phyloP scores from a whole-genome alignment of 2,797 vertebrate species.

The Poecilia wingei region DNA sequence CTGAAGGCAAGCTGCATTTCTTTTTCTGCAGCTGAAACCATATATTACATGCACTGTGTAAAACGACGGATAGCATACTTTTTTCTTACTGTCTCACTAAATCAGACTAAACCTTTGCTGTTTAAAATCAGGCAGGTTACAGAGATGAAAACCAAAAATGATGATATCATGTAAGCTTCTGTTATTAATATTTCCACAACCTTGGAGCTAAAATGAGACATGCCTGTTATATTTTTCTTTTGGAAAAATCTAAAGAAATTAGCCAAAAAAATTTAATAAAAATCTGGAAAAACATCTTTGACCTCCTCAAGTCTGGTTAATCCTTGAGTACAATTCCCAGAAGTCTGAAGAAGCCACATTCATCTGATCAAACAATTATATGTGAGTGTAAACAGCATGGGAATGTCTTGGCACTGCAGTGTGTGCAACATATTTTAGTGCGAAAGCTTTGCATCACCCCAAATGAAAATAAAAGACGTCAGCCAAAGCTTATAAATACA shows the following conservation, averaged over 20 bases:
- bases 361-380: neutral
- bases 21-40: neutral
- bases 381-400: neutral
- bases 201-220: neutral
- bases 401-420: neutral
- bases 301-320: neutral
- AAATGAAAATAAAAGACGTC: neutral
- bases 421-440: neutral
- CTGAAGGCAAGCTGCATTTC: neutral
- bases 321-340: neutral
- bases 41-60: neutral
- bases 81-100: neutral
- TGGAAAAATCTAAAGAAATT: neutral
- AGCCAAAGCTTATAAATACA: neutral
- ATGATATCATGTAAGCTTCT: neutral
- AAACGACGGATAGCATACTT: neutral
- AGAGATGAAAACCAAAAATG: neutral
- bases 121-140: neutral
- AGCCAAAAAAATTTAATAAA: neutral
- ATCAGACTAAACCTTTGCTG: neutral
- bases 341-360: neutral
- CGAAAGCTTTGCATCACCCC: neutral
- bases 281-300: neutral
- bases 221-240: neutral
- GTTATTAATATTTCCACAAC: neutral